Evolutionary conservation across 2,888 invertebrate species (phyloP), one percentile per base, ranked within the genome.

Genomic region (Tanypteryx hageni): DNA sequence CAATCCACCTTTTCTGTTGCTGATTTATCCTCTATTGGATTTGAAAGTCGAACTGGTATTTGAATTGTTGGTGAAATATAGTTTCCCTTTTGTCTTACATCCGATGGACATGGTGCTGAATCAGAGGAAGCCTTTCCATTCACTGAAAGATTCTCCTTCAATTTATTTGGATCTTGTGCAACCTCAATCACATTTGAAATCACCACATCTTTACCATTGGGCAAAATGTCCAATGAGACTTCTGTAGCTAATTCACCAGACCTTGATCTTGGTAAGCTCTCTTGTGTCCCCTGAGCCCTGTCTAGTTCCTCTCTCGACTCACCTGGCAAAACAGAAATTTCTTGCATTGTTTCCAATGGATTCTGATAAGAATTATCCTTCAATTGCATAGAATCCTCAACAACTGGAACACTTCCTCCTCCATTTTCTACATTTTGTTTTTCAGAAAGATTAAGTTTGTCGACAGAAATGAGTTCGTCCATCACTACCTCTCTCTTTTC

Each of bases 1-100:
- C 64, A n/a, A 18, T 31, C 68, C n/a, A 68, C n/a, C 18, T 56
- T 22, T 64, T n/a, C 64, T n/a, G 1, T 61, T n/a, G 61, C 16
- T 13, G 68, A 56, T 68, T 64, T 89, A 9, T 11, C 64, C n/a
- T 89, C 68, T n/a, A 89, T 44, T 64, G 89, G 89, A 64, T 89
- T 64, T 31, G 89, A 89, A 44, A 89, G 64, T 27, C 68, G 61
- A 16, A 61, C 18, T 3, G 68, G 89, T 31, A 64, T n/a, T 44
- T 89, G 61, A 44, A 89, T 89, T 1, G 89, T 89, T 10, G 89
- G 89, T 56, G 89, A 89, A 10, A n/a, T 44, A 89, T 64, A 89
- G 31, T n/a, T 31, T 64, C 56, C 89, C 4, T 31, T 31, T 14
- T 89, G 64, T n/a, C 56, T 89, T 11, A 44, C 61, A 89, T 27